A percentile compares a stretch with the other conserved stretches of the same genome.
Conservation (phyloP, 64 coral and sea anemone genomes). For the Montipora foliosa region DNA sequence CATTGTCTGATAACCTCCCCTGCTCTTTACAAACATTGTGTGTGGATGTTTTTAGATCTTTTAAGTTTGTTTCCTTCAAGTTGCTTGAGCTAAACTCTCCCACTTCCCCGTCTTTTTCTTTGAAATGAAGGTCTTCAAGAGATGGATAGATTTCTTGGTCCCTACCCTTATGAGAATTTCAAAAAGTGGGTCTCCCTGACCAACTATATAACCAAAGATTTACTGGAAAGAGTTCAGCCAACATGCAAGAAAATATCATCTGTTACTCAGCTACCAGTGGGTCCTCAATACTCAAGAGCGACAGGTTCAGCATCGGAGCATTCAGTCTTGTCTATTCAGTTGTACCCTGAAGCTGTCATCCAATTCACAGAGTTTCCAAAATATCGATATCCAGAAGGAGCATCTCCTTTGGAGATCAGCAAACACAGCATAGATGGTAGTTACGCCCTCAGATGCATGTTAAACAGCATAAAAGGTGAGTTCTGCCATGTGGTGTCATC, state of each 20-base stretch:
- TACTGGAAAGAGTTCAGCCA: slow-evolving; percentile 86
- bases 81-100: not conserved
- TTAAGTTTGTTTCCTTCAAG: too few relatives aligned
- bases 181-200: slow-evolving; percentile 98
- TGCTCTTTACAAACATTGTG: too few relatives aligned
- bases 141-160: slow-evolving; percentile 80
- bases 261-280: slow-evolving; percentile 72
- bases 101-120: not conserved
- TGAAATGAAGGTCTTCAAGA: slow-evolving; percentile 82
- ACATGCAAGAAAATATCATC: slow-evolving; percentile 83
- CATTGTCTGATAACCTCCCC: too few relatives aligned
- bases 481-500: not conserved
- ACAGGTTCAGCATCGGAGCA: not conserved
- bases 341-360: slow-evolving; percentile 58
- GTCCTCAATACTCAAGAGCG: not conserved
- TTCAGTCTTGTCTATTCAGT: slow-evolving; percentile 3
- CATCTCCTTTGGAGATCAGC: slow-evolving; percentile 78
- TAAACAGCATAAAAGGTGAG: slow-evolving; percentile 74
- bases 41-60: too few relatives aligned
- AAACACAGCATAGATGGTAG: slow-evolving; percentile 86
- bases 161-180: slow-evolving; percentile 90
- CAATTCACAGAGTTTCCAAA: slow-evolving; percentile 82
- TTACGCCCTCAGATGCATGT: slow-evolving; percentile 76
- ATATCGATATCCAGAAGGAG: slow-evolving; percentile 65
- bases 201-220: slow-evolving; percentile 67